phyloP scores from a whole-genome alignment of 2,113 vertebrate species.

The Taxidea taxus region DNA sequence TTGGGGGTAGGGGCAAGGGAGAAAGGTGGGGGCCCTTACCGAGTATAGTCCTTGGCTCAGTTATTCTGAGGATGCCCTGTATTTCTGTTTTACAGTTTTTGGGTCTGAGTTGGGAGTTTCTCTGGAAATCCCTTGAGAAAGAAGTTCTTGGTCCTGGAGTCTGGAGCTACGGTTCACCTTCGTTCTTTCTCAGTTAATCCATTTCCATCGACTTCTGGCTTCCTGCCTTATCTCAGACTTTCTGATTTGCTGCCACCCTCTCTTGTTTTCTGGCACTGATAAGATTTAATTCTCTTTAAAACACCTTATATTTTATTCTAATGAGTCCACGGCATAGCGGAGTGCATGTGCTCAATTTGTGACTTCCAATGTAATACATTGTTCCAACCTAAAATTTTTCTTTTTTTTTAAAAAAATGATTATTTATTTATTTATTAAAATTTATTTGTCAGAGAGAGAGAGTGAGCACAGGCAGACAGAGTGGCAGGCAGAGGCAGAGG shows the following conservation, averaged over 20 bases:
- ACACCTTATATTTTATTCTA: background rate
- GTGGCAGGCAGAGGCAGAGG: no score
- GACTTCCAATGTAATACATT: background rate
- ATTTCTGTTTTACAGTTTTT: background rate
- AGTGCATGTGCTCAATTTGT: background rate
- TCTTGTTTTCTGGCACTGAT: background rate
- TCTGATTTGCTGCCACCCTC: background rate
- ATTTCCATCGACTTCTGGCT: background rate
- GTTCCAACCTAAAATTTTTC: background rate
- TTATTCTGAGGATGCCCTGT: no score
- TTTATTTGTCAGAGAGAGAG: no score
- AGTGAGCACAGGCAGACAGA: no score
- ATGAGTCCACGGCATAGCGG: background rate
- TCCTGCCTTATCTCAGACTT: background rate
- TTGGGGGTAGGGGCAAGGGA: background rate
- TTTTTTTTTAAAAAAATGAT: background rate
- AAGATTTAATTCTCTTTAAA: background rate
- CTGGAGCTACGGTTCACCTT: background rate
- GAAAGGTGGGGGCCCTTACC: background rate
- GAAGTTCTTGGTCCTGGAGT: background rate
- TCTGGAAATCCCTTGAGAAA: background rate
- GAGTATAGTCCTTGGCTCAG: background rate
- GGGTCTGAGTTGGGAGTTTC: background rate
- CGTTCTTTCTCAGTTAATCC: background rate
- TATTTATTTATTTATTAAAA: no score